These are phyloP conservation scores for Coleophora flavipennella DNA, from an alignment of 2,888 invertebrate species.

Conservation along the genomic window DNA sequence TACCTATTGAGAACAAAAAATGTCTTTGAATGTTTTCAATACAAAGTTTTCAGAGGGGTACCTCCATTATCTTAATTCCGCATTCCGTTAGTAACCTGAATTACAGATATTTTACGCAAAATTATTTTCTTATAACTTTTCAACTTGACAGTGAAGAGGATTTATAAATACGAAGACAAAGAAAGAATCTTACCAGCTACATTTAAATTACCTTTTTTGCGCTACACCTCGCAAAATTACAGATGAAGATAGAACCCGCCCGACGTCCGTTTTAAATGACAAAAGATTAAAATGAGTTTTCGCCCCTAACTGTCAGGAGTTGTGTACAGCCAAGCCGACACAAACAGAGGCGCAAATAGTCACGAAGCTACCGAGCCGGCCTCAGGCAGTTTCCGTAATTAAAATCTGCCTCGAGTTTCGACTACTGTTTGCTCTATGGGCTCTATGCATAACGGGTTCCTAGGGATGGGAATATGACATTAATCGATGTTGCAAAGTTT, in stretches of 20 bases:
- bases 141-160: background rate
- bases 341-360: conserved; percentile 22
- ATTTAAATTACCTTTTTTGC: too few relatives aligned
- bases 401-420: conserved; percentile 56
- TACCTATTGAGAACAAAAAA: too few relatives aligned
- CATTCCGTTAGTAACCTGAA: too few relatives aligned
- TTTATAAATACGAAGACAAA: background rate
- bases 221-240: conserved; percentile 1
- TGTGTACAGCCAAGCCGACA: background rate
- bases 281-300: background rate
- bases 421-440: conserved; percentile 18
- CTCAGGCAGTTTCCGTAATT: conserved; percentile 53
- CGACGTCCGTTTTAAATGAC: background rate
- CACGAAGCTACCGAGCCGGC: conserved; percentile 22
- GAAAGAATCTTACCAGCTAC: background rate
- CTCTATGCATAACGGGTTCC: background rate
- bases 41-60: too few relatives aligned
- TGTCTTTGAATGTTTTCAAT: too few relatives aligned
- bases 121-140: background rate
- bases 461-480: conserved; percentile 1
- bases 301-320: background rate
- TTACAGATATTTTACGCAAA: too few relatives aligned
- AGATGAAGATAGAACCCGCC: too few relatives aligned
- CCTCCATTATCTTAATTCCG: too few relatives aligned
- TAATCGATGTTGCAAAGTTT: too few relatives aligned